Conservation (phyloP, 2,888 invertebrate genomes). For the Lysandra bellargus region DNA sequence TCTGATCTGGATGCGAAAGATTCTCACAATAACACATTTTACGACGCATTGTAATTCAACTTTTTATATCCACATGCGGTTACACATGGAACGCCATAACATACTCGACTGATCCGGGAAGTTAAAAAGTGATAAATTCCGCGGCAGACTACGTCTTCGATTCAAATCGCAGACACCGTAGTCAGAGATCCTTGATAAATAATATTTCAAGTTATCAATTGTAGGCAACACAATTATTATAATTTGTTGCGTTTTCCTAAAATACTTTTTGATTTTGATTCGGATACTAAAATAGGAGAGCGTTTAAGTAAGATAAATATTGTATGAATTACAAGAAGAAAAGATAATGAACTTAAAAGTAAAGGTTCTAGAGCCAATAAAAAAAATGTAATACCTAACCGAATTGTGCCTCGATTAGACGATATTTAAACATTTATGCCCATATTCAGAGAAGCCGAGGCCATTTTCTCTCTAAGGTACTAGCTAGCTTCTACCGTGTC, state of each 20-base stretch:
- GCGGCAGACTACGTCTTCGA: not conserved
- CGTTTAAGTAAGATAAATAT: not conserved
- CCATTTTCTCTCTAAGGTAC: not conserved
- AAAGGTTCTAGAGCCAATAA: too few species aligned
- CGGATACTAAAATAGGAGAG: not conserved
- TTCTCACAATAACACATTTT: slow-evolving; percentile 65
- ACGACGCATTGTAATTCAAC: slow-evolving; percentile 67
- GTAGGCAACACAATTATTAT: not conserved
- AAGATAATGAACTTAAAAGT: too few species aligned
- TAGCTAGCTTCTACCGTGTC: not conserved
- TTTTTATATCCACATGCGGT: slow-evolving; percentile 59
- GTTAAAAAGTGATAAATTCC: slow-evolving; percentile 31
- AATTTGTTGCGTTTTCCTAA: not conserved
- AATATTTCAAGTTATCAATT: not conserved
- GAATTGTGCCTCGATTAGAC: not conserved
- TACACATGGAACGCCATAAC: slow-evolving; percentile 52
- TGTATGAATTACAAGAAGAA: not conserved
- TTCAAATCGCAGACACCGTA: not conserved
- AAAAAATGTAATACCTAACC: too few species aligned
- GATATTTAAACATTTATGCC: not conserved
- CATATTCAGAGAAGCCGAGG: not conserved
- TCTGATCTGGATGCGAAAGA: slow-evolving; percentile 59
- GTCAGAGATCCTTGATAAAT: not conserved
- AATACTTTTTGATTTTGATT: not conserved
- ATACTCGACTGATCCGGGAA: slow-evolving; percentile 43